Percentiles rank a stretch among this genome's conserved stretches.
Evolutionary conservation across 2,888 invertebrate genomes (phyloP).

Genomic region (Amphipyra berbera): DNA sequence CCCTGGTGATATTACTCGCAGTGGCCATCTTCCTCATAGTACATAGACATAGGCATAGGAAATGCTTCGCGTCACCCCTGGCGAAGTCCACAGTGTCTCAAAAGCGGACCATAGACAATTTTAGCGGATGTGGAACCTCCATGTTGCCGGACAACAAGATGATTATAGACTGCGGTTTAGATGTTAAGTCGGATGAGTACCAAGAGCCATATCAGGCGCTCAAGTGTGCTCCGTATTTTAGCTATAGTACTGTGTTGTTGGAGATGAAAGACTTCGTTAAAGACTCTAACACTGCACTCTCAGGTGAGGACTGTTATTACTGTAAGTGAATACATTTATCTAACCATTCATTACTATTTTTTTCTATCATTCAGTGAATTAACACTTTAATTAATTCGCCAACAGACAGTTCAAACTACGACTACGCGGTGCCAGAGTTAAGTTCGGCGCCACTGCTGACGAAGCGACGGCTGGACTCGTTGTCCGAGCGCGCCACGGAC

Average conservation of each 20-base stretch:
- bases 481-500: constrained; percentile 73
- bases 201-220: constrained; percentile 95
- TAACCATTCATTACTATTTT: too few relatives aligned
- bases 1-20: constrained; percentile 92
- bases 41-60: constrained; percentile 92
- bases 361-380: neutral
- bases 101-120: constrained; percentile 88
- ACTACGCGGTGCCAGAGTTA: constrained; percentile 94
- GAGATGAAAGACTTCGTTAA: constrained; percentile 93
- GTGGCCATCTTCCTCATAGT: constrained; percentile 93
- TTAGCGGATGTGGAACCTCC: constrained; percentile 87
- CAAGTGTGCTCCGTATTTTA: constrained; percentile 93
- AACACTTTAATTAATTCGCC: neutral
- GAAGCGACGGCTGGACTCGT: constrained; percentile 75
- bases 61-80: constrained; percentile 93
- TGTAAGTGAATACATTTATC: neutral
- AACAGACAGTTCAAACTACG: constrained; percentile 92
- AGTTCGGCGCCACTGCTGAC: constrained; percentile 92
- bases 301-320: constrained; percentile 68
- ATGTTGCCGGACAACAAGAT: constrained; percentile 88
- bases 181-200: constrained; percentile 93
- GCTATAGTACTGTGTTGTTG: constrained; percentile 93
- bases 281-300: constrained; percentile 79
- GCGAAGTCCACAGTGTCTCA: constrained; percentile 84
- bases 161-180: constrained; percentile 89